Evolutionary conservation across 2,888 invertebrate species (phyloP), one percentile per base, ranked within the genome.

Genomic region (Catocala sponsa): DNA sequence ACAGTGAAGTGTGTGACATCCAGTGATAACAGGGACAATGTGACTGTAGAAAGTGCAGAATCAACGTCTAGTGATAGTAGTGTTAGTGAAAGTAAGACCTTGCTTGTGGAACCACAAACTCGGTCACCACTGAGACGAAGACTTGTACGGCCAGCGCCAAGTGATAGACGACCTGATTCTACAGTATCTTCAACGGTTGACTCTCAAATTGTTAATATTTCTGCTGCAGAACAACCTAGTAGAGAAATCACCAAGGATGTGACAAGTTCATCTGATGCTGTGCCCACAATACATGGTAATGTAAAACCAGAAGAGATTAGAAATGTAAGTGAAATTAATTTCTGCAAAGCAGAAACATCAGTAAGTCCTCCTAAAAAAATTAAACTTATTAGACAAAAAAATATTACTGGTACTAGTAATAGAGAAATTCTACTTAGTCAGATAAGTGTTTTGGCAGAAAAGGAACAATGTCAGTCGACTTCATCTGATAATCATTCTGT

Each of bases 261-360:
- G 60, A 93, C 94, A 65, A 94, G 94, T 84, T 94, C 94, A 51
- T 94, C 94, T 51, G 94, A 94, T 83, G 89, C 91, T 71, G 86
- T 94, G 76, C 79, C 87, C 73, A 77, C 80, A 81, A 79, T 85
- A 84, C 85, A 89, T 82, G 88, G 86, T 90, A 90, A 87, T 86
- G 80, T 85, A 77, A 91, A 89, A 79, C 86, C 87, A 79, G 89
- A 91, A 85, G 91, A 91, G 86, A 90, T 88, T 90, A 91, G 89
- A 86, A 90, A 87, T 87, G 78, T 92, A 88, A 92, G 89, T 87
- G 93, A 92, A 87, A 84, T 91, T 82, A 93, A 89, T 90, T 85
- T 93, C 87, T 92, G 93, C 89, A 91, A 92, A 91, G 92, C 94
- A 87, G 94, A 94, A 86, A 91, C 92, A 59, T 92, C 93, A 60